Evolutionary conservation across 1,140 invertebrate species (phyloP).

Genomic region (Daktulosphaira vitifoliae): DNA sequence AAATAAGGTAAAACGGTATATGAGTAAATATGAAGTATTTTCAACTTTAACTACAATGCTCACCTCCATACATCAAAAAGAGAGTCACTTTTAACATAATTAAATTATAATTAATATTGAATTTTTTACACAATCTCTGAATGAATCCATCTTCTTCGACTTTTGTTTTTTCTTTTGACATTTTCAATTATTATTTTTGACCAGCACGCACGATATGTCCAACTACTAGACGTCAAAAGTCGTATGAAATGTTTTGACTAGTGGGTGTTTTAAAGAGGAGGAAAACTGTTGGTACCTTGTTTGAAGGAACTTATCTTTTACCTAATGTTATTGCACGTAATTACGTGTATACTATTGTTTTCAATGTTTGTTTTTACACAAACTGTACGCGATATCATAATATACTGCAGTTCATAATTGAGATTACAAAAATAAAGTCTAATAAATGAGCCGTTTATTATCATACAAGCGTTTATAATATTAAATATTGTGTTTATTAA

Average conservation of each 20-base stretch:
- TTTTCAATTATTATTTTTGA: constrained; percentile 5
- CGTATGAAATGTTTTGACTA: not conserved
- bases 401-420: constrained; percentile 20
- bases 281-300: not conserved
- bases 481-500: constrained; percentile 22
- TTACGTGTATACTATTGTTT: constrained; percentile 19
- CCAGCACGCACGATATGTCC: not conserved
- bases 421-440: constrained; percentile 32
- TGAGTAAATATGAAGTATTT: not conserved
- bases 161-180: constrained; percentile 1
- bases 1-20: constrained; percentile 34
- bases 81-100: constrained; percentile 68
- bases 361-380: constrained; percentile 24
- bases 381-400: constrained; percentile 18
- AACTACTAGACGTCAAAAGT: no score
- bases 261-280: not conserved
- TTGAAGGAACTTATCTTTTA: constrained; percentile 16
- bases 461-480: constrained; percentile 10
- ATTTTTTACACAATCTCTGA: constrained; percentile 38
- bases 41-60: constrained; percentile 35
- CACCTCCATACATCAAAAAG: constrained; percentile 71
- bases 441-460: constrained; percentile 26
- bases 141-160: not conserved
- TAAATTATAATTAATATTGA: constrained; percentile 58
- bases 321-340: not conserved